phyloP scores from a whole-genome alignment of 2,113 vertebrate species.

The Vulpes vulpes region DNA sequence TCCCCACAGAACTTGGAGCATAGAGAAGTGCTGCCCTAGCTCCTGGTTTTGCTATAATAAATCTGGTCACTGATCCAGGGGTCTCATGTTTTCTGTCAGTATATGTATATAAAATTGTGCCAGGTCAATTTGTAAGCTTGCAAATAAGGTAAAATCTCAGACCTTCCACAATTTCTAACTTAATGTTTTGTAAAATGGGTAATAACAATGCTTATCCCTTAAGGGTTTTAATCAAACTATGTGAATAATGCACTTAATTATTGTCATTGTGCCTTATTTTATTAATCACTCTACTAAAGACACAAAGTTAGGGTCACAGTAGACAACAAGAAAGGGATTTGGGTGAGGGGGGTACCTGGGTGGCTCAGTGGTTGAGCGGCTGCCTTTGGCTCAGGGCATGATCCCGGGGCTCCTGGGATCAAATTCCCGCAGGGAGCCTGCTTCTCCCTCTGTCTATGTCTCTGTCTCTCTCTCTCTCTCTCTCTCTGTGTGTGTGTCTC shows the following conservation, averaged over 20 bases:
- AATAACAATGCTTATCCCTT: background rate
- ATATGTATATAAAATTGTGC: background rate
- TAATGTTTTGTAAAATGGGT: background rate
- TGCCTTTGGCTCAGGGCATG: too few species aligned
- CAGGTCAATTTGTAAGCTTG: background rate
- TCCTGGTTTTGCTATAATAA: background rate
- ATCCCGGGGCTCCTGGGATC: too few species aligned
- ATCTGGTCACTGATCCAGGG: background rate
- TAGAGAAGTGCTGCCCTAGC: background rate
- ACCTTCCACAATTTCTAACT: background rate
- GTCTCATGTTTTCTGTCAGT: background rate
- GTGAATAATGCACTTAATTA: background rate
- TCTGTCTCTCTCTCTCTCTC: too few species aligned
- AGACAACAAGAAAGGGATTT: background rate
- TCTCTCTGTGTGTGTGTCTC: too few species aligned
- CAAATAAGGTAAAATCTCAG: background rate
- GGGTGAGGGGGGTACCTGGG: too few species aligned
- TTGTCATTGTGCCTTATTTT: background rate
- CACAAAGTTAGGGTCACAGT: background rate
- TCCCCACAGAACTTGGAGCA: rapidly evolving
- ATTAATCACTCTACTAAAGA: background rate
- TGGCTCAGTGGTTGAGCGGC: too few species aligned
- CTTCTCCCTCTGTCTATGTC: too few species aligned
- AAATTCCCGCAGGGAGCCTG: too few species aligned
- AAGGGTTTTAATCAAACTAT: background rate